A percentile compares a stretch with the other conserved stretches of the same genome.
phyloP scores from a whole-genome alignment of 2,888 invertebrate species.

The Agrochola circellaris region DNA sequence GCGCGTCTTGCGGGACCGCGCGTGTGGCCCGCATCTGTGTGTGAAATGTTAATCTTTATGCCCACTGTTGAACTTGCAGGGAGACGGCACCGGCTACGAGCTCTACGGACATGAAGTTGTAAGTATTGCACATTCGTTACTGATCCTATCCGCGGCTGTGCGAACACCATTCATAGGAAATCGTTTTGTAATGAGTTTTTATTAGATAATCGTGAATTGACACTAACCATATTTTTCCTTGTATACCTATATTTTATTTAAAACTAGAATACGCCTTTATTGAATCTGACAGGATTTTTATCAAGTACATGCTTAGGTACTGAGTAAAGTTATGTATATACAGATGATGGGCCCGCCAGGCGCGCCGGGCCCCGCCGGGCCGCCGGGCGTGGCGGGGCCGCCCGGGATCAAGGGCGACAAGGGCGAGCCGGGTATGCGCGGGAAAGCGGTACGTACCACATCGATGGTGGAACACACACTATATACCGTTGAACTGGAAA shows the following conservation, averaged over 20 bases:
- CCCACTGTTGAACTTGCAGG: conserved; percentile 92
- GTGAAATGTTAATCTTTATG: conserved; percentile 87
- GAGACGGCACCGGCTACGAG: conserved; percentile 94
- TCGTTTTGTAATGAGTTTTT: no score
- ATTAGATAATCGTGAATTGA: neutral
- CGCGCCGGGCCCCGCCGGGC: conserved; percentile 94
- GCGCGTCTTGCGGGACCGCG: neutral
- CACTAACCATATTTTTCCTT: neutral
- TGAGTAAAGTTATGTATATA: conserved; percentile 1
- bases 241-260: neutral
- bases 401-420: conserved; percentile 96
- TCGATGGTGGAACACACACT: no score
- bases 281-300: neutral
- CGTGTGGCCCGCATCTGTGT: neutral
- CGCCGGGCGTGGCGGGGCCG: conserved; percentile 94
- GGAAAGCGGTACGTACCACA: conserved; percentile 93
- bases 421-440: conserved; percentile 95
- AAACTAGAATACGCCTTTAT: neutral
- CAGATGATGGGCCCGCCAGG: conserved; percentile 93
- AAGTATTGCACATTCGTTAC: conserved; percentile 79
- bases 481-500: no score
- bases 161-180: neutral
- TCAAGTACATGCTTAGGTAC: neutral
- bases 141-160: neutral
- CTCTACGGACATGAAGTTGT: conserved; percentile 94